Evolutionary conservation across 2,797 vertebrate genomes (phyloP).

Genomic region (Oryzias sinensis): DNA sequence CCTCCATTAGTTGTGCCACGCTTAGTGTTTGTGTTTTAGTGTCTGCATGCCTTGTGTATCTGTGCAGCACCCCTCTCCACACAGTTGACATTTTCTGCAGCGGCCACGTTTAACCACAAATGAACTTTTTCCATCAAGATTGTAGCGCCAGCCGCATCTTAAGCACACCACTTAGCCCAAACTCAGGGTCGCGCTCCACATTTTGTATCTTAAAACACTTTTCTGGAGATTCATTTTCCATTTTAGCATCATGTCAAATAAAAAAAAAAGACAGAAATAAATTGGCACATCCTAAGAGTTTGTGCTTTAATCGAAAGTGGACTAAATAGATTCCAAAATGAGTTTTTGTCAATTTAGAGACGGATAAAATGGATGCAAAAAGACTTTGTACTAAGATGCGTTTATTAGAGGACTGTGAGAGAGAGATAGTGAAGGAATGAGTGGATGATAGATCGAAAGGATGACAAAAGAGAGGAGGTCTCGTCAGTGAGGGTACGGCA

Average conservation of each 20-base stretch:
- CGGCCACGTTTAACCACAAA: slow-evolving; percentile 25
- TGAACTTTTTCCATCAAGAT: slow-evolving; percentile 4
- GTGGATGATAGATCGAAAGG: slow-evolving; percentile 29
- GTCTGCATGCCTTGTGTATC: slow-evolving; percentile 17
- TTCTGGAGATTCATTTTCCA: not conserved
- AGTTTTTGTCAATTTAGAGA: slow-evolving; percentile 35
- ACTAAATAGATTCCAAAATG: slow-evolving; percentile 5
- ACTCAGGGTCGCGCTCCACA: slow-evolving; percentile 18
- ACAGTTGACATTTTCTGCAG: slow-evolving; percentile 35
- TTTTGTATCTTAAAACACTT: slow-evolving; percentile 10
- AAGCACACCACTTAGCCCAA: slow-evolving; percentile 13
- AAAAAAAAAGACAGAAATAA: no score
- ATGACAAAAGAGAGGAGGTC: slow-evolving; percentile 26
- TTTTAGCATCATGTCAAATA: no score
- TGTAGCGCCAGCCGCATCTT: slow-evolving; percentile 22
- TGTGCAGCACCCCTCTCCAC: slow-evolving; percentile 10
- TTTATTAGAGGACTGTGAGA: slow-evolving; percentile 50
- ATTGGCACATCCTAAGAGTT: no score
- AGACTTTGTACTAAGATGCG: slow-evolving; percentile 36
- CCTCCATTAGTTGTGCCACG: slow-evolving; percentile 21
- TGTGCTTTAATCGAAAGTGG: slow-evolving; percentile 1
- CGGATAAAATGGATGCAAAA: slow-evolving; percentile 40
- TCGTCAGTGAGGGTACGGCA: slow-evolving; percentile 18
- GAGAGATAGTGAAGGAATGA: slow-evolving; percentile 32
- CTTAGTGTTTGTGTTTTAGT: slow-evolving; percentile 7